Base-by-base conservation (phyloP, 2,888 invertebrate genomes). In the Pseudococcus jackbeardsleyi region DNA sequence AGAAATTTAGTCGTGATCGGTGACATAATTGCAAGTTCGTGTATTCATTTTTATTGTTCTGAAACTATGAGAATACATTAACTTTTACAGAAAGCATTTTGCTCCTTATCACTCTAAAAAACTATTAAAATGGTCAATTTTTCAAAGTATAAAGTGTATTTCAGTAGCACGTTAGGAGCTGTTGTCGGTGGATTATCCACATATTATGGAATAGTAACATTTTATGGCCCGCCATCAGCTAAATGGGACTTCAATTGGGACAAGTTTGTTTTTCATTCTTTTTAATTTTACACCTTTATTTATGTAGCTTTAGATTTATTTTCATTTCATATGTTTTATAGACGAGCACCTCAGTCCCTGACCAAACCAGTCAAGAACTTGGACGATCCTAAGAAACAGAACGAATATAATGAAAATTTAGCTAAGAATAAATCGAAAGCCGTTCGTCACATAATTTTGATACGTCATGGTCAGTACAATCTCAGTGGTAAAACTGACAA, bases 401-500 rank as follows among this genome's bases (percentile, higher is more conserved):
- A 96, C 91, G 93, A 93, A 87, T 93, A 93, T 89, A 95, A 96
- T 91, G 94, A 94, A 90, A 93, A 94, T 89, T 90, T 94, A 46
- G 95, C 95, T 90, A 93, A 94, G 89, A 92, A 93, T 0, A 94
- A 93, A 90, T 92, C 94, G 0, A 93, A 91, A 90, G 95, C 95
- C 0, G 93, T 94, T 0, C 92, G 98, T n/a, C 97, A 99, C 91
- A 92, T 99, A 86, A 94, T 99, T 90, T 93, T 99, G 19, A 95
- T 99, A 89, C 93, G 99, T 68, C 99, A 99, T 92, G 99, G 99
- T 0, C 99, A 99, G 91, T 99, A 99, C 91, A 94, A 97, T 90
- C 92, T 95, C 68, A 93, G 94, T 12, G 97, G 96, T 0, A 92
- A 92, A 48, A 93, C 92, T 0, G 98, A 98, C 91, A 92, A 93